These are phyloP conservation scores for Nezara viridula DNA, from an alignment of 2,888 invertebrate species.

Conservation along the genomic window DNA sequence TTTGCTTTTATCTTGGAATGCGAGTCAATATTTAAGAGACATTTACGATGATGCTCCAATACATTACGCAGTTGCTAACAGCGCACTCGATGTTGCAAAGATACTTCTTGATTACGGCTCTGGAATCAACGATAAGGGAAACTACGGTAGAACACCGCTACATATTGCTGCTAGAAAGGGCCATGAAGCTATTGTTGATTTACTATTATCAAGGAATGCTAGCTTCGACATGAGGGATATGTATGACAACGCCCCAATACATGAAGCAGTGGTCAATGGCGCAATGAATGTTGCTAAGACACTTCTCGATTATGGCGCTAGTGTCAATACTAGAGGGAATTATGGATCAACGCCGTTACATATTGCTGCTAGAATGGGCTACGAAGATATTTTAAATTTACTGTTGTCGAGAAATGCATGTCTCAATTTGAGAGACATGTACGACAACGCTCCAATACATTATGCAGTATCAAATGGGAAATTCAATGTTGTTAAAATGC, in stretches of 20 bases:
- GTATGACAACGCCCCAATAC: slow-evolving; percentile 8
- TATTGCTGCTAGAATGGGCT: neutral
- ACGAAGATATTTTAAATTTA: neutral
- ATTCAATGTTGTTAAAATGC: neutral
- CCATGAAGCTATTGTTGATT: neutral
- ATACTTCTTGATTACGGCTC: neutral
- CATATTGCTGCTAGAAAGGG: slow-evolving; percentile 10
- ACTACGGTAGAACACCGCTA: neutral
- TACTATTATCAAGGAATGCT: neutral
- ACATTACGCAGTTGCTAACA: neutral
- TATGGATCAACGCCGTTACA: neutral
- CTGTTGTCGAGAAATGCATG: neutral
- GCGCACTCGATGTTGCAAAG: neutral
- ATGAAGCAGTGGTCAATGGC: slow-evolving; percentile 5
- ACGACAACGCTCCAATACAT: neutral
- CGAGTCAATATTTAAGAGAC: neutral
- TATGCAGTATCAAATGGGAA: neutral
- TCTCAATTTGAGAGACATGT: neutral
- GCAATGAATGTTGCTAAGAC: neutral
- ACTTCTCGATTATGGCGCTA: neutral
- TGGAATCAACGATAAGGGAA: neutral
- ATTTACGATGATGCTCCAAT: neutral
- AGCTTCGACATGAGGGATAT: neutral
- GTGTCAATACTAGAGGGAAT: neutral
- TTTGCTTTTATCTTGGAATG: neutral